Base-by-base conservation (phyloP, 53 echinoderm and acorn worm species). In the Apostichopus leukothele region DNA sequence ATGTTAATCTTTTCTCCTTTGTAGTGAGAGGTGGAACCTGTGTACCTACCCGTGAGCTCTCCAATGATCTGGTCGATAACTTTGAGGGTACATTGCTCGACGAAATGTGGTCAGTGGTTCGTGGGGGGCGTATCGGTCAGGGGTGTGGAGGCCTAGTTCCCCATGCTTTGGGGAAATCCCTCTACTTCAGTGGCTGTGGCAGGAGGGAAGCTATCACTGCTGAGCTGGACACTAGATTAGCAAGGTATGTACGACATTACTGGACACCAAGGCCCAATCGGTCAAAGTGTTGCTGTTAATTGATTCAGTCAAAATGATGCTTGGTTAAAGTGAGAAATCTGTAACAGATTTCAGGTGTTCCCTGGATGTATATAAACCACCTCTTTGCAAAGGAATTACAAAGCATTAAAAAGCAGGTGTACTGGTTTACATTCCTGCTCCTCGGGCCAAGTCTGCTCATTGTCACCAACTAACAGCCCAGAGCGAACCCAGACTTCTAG, bases 101-200 rank as follows among this genome's bases (percentile, higher is more conserved):
- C 0, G 89, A 91, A 9, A 87, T 89, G 89, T 97, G 97, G 97
- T 90, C 91, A 4, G 81, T 86, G 59, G 89, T 97, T 26, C 84
- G 83, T 6, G 97, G 97, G 9, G 97, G 97, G 16, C 83, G 88
- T 8, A 78, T 93, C 57, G 97, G 97, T 50, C 86, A 91, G n/a
- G 95, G 95, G 4, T 97, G 97, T 86, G 95, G 97, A 11, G 91
- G 92, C 20, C 92, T 97, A 5, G 90, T 94, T 13, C 97, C 97
- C 67, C 89, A 97, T 63, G 97, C 95, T 11, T 93, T 95, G 87
- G 97, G 97, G 60, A 94, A 95, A 90, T 91, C 95, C 14, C 88
- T 97, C 78, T 97, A 97, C 54, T 97, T 97, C 93, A 97, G 92
- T 74, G 90, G 87, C 18, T 97, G 97, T 90, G 97, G 93, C 25